Conservation (phyloP, 1,140 invertebrate species). For the Drosophila rhopaloa region DNA sequence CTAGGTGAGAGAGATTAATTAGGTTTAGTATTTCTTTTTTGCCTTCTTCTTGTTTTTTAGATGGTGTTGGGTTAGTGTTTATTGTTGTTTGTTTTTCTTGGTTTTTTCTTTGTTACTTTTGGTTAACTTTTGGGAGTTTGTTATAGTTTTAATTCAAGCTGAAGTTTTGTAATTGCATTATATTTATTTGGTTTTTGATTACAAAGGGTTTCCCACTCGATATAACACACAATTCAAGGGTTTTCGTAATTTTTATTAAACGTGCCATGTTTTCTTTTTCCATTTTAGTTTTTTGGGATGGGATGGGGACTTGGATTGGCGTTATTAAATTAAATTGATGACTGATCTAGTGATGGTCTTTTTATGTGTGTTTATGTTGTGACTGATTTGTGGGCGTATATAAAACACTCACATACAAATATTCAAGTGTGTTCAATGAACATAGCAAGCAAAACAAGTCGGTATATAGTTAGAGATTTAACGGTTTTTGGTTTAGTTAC, state of each 20-base stretch:
- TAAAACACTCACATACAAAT: slow-evolving; percentile 36
- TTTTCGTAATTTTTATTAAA: slow-evolving; percentile 49
- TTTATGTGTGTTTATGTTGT: slow-evolving; percentile 21
- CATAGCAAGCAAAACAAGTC: slow-evolving; percentile 49
- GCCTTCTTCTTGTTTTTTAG: slow-evolving; percentile 36
- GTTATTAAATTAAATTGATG: slow-evolving; percentile 26
- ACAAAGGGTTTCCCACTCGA: slow-evolving; percentile 34
- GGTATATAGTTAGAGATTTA: slow-evolving; percentile 25
- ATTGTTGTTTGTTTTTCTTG: slow-evolving; percentile 38
- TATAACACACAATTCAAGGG: slow-evolving; percentile 29
- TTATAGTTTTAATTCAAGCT: slow-evolving; percentile 50
- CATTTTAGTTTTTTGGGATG: slow-evolving; percentile 14
- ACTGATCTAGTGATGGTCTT: slow-evolving; percentile 40
- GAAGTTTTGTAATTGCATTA: slow-evolving; percentile 38
- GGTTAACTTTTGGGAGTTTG: slow-evolving; percentile 30
- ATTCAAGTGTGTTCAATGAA: slow-evolving; percentile 40
- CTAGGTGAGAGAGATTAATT: slow-evolving; percentile 42
- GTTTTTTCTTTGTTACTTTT: slow-evolving; percentile 35
- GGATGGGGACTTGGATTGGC: slow-evolving; percentile 11
- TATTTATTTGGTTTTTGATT: slow-evolving; percentile 34
- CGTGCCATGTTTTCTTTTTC: slow-evolving; percentile 71
- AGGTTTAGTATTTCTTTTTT: slow-evolving; percentile 37
- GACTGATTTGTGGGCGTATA: slow-evolving; percentile 33
- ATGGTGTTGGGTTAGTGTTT: slow-evolving; percentile 32
- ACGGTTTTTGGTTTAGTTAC: slow-evolving; percentile 9